Evolutionary conservation across 2,113 vertebrate species (phyloP), one percentile per base, ranked within the genome.

Genomic region (Aspiorhynchus laticeps): DNA sequence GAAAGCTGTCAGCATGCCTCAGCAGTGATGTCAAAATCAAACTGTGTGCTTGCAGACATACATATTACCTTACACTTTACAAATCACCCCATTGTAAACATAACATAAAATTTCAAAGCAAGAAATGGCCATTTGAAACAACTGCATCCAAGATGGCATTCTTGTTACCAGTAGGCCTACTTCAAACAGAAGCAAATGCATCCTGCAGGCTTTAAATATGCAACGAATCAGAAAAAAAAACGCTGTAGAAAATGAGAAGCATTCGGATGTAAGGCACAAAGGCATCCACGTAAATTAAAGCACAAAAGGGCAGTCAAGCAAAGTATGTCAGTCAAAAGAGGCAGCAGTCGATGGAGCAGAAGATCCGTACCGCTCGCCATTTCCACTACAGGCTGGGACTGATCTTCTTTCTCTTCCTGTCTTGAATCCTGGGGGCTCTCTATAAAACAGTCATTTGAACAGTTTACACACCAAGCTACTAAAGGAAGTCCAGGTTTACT

Each of bases 371-470:
- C 82, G 41, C 85, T 36, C 26, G 73, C 53, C 76, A 43, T 53
- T 33, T 80, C 74, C 75, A 83, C 78, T 41, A 31, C 85, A 85
- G 67, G 51, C 28, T 67, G 63, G 82, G 71, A 80, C 26, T 75
- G 67, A 77, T 73, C 69, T 69, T 86, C 88, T 85, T 38, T 48
- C 7, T 67, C 41, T 15, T 36, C 59, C 56, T 76, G 56, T 43
- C 76, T n/a, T 76, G 81, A 85, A 77, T 89, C 76, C 36, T 46
- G 53, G 10, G 59, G 78, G 43, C 74, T 41, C 21, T 89, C 88
- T 89, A 86, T 76, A 41, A 85, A 78, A 87, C 63, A 89, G 21
- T 15, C 17, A 82, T 59, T 86, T 41, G 7, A 87, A 63, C 56
- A 51, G 41, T 88, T 81, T 53, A 73, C 24, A 61, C 76, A 84